Evolutionary conservation across 2,888 invertebrate species (phyloP).

Genomic region (Sinhomidia bicolor): DNA sequence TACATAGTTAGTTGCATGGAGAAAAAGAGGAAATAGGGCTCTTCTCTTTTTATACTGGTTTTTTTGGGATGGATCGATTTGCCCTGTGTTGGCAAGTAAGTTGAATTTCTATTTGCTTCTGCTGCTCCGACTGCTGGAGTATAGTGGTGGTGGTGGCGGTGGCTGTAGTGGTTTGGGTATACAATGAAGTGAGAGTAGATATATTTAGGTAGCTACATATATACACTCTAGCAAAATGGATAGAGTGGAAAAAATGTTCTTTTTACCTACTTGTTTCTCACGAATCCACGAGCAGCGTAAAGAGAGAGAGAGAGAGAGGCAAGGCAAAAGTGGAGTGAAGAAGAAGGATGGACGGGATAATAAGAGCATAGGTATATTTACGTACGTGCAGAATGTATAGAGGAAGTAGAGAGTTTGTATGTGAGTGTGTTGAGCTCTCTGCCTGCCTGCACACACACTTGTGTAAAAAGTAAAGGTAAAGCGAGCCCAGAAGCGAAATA

Average conservation of each 20-base stretch:
- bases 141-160: neutral
- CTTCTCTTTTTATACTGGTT: neutral
- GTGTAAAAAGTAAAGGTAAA: constrained; percentile 17
- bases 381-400: neutral
- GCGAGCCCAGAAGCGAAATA: constrained; percentile 26
- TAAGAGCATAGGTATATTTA: too few relatives aligned
- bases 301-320: constrained; percentile 1
- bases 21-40: constrained; percentile 27
- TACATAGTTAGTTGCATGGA: neutral
- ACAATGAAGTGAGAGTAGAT: neutral
- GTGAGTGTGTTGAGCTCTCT: too few relatives aligned
- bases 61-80: constrained; percentile 41
- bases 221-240: neutral
- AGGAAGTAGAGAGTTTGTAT: neutral
- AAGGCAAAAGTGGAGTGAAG: neutral
- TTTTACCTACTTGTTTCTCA: neutral
- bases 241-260: neutral
- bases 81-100: constrained; percentile 1
- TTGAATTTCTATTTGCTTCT: neutral
- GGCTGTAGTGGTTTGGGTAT: neutral
- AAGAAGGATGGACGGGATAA: neutral
- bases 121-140: neutral
- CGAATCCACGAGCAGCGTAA: neutral
- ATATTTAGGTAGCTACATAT: neutral
- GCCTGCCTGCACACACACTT: neutral